A percentile compares a stretch with the other conserved stretches of the same genome.
These are phyloP conservation scores for Autographa gamma DNA, from an alignment of 2,888 invertebrate genomes.

Conservation along the genomic window DNA sequence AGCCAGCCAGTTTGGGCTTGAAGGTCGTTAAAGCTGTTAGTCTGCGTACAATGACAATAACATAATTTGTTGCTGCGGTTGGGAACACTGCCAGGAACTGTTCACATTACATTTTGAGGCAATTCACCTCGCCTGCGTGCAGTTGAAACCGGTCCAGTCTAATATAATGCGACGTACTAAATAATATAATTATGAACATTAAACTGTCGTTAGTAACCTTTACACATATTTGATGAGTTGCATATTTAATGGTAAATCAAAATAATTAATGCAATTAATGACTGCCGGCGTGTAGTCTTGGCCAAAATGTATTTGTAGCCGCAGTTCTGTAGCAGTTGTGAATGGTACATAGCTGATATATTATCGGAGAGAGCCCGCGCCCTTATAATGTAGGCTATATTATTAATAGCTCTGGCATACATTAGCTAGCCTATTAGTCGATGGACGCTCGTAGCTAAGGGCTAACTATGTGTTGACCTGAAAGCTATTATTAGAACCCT, in stretches of 20 bases:
- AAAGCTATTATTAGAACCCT: slow-evolving; percentile 74
- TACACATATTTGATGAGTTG: slow-evolving; percentile 13
- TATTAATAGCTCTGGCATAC: slow-evolving; percentile 79
- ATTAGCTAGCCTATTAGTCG: slow-evolving; percentile 79
- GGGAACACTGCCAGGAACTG: slow-evolving; percentile 74
- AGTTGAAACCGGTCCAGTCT: slow-evolving; percentile 54
- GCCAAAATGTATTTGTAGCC: not conserved
- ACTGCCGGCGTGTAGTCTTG: not conserved
- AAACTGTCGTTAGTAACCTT: slow-evolving; percentile 42
- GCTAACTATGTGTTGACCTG: slow-evolving; percentile 72
- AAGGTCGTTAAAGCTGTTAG: slow-evolving; percentile 62
- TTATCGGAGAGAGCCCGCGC: slow-evolving; percentile 63
- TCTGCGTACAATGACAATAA: slow-evolving; percentile 65
- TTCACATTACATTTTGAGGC: slow-evolving; percentile 67
- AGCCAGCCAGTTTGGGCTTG: slow-evolving; percentile 59
- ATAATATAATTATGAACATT: slow-evolving; percentile 42
- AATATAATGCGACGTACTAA: slow-evolving; percentile 36
- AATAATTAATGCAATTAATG: not conserved
- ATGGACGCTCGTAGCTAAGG: slow-evolving; percentile 74
- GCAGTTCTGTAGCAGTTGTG: slow-evolving; percentile 7
- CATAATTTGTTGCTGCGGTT: slow-evolving; percentile 65
- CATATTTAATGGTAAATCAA: not conserved
- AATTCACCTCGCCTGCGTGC: slow-evolving; percentile 63
- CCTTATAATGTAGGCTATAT: slow-evolving; percentile 71
- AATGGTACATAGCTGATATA: slow-evolving; percentile 39